A percentile compares a stretch with the other conserved stretches of the same genome.
Conservation (phyloP, 2,113 vertebrate genomes). For the Arothron firmamentum region DNA sequence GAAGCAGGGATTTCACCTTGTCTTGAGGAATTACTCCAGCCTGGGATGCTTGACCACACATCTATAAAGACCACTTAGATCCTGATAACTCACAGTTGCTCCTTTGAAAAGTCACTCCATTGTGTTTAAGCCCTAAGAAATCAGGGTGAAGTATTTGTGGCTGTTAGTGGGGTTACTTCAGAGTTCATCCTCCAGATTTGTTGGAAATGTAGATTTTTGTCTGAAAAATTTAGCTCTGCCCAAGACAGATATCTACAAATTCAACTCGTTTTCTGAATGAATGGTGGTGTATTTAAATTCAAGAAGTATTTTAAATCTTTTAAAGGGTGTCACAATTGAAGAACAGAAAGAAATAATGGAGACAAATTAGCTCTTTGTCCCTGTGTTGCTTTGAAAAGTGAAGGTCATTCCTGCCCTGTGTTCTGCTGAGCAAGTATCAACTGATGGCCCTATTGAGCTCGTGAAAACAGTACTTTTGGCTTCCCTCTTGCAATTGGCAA, state of each 20-base stretch:
- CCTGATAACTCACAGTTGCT: slow-evolving; percentile 53
- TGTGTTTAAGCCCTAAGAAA: slow-evolving; percentile 51
- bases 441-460: slow-evolving; percentile 59
- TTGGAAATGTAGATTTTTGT: too few species aligned
- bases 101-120: slow-evolving; percentile 62
- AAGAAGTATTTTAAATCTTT: slow-evolving; percentile 18
- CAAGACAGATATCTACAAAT: too few species aligned
- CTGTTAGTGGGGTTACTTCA: slow-evolving; percentile 46
- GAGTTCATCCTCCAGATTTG: slow-evolving; percentile 21
- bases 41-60: slow-evolving; percentile 65
- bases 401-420: slow-evolving; percentile 41
- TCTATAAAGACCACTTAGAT: slow-evolving; percentile 58
- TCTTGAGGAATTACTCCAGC: slow-evolving; percentile 49
- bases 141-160: slow-evolving; percentile 44
- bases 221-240: too few species aligned
- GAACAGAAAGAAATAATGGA: slow-evolving; percentile 37
- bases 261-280: background rate
- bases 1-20: slow-evolving; percentile 52
- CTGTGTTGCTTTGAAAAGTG: slow-evolving; percentile 32
- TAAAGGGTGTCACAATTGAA: slow-evolving; percentile 25
- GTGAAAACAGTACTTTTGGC: slow-evolving; percentile 60
- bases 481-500: slow-evolving; percentile 64
- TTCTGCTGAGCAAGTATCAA: slow-evolving; percentile 61
- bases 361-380: slow-evolving; percentile 63
- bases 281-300: background rate